Evolutionary conservation across 2,888 invertebrate species (phyloP), one percentile per base, ranked within the genome.

Genomic region (Lithophane socia): DNA sequence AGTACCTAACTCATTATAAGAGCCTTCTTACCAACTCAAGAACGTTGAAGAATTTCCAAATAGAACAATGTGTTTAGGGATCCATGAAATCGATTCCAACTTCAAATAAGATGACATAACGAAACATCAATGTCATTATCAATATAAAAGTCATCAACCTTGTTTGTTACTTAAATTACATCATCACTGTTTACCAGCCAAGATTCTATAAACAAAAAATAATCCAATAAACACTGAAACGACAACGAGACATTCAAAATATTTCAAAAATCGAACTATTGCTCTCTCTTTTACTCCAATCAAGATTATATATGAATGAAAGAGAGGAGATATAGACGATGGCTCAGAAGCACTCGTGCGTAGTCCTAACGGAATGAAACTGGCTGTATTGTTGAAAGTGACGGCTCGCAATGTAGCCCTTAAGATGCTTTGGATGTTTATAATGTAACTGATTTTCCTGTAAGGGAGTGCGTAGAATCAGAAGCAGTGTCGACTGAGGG

Each of bases 261-360:
- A 88, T 88, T 85, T 87, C 80, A 78, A 85, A 87, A 85, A 87
- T 85, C 75, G 79, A 83, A 80, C 61, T 72, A 63, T 65, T 52
- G 54, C 71, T 82, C n/a, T 79, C 75, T 78, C 81, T 82, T 86
- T 82, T 54, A 68, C 84, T 42, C 69, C 42, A 65, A 73, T 13
- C 12, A 21, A 42, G 24, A 60, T 16, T 16, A 3, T n/a, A 24
- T 3, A 47, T 21, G 56, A 65, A 47, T 77, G 87, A 90, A 76
- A 86, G 86, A 77, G 89, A 88, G 52, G 64, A 65, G 54, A 42
- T 61, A 64, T 21, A 75, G 21, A 74, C 83, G 79, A 72, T 80
- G 79, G 77, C 81, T 82, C 52, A 29, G 78, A 87, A 64, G 86
- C 90, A 88, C 87, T 91, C 94, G 93, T 94, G 94, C 94, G 93